These are phyloP conservation scores for Lacanobia oleracea DNA, from an alignment of 2,888 invertebrate species.

Conservation along the genomic window DNA sequence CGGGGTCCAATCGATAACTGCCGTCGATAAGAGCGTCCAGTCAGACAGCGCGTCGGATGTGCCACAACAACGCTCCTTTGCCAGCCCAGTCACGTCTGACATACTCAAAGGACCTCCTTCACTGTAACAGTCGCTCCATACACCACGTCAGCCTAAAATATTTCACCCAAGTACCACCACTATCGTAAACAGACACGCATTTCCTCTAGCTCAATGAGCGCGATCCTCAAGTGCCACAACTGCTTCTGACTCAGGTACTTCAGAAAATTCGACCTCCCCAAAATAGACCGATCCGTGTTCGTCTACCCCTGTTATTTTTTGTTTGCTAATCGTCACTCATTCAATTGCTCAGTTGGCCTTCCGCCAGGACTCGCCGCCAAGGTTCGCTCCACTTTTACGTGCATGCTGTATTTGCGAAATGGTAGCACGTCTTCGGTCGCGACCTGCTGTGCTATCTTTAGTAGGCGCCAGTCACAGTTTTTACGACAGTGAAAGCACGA, in stretches of 20 bases:
- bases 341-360: constrained; percentile 87
- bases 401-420: constrained; percentile 75
- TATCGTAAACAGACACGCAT: constrained; percentile 82
- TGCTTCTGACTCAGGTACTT: constrained; percentile 86
- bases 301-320: constrained; percentile 84
- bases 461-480: constrained; percentile 56
- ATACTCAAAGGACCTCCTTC: constrained; percentile 80
- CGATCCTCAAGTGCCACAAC: constrained; percentile 79
- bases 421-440: constrained; percentile 71
- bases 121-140: constrained; percentile 67
- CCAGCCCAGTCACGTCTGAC: constrained; percentile 84
- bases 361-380: constrained; percentile 85
- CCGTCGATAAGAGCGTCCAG: constrained; percentile 48
- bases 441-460: constrained; percentile 63
- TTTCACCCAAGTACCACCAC: constrained; percentile 68
- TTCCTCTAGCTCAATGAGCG: constrained; percentile 84
- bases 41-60: constrained; percentile 67
- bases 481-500: constrained; percentile 61
- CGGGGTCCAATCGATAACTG: constrained; percentile 46
- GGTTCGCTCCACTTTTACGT: constrained; percentile 80
- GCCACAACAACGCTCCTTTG: constrained; percentile 71
- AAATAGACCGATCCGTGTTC: constrained; percentile 86
- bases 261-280: constrained; percentile 83
- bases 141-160: constrained; percentile 66
- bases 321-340: constrained; percentile 87